Percentiles rank a stretch among this genome's conserved stretches.
These are phyloP conservation scores for Mycteria americana DNA, from an alignment of 2,797 vertebrate species.

Conservation along the genomic window DNA sequence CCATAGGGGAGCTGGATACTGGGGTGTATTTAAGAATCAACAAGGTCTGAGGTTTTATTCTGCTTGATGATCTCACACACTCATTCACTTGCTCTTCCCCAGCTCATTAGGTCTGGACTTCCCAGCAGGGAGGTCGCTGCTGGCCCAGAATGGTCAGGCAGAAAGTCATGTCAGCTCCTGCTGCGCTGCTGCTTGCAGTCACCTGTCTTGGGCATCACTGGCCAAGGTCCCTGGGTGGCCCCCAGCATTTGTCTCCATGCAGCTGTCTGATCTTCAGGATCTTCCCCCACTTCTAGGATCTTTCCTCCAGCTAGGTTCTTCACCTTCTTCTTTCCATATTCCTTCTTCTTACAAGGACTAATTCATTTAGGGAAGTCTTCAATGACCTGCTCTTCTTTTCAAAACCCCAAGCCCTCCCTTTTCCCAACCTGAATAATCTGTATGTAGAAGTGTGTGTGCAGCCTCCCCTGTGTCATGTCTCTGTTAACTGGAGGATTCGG, in stretches of 20 bases:
- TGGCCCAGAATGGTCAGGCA: not conserved
- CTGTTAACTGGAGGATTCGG: not conserved
- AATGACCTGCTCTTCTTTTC: not conserved
- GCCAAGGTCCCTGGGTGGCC: accelerated
- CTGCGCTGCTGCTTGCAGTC: not conserved
- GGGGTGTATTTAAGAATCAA: not conserved
- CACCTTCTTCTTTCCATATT: not conserved
- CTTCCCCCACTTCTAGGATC: not conserved
- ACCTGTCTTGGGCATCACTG: not conserved
- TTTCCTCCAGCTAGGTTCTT: not conserved
- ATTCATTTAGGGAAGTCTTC: not conserved
- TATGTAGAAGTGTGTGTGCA: not conserved
- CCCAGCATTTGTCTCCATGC: not conserved
- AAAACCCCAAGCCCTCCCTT: not conserved
- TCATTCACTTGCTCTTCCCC: not conserved
- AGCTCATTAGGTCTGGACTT: not conserved
- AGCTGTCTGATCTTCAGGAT: not conserved
- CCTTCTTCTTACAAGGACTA: not conserved
- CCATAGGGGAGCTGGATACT: not conserved
- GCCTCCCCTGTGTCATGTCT: not conserved
- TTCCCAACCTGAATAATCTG: not conserved
- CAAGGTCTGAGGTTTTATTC: not conserved
- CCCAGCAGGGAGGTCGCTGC: not conserved
- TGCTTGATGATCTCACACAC: not conserved
- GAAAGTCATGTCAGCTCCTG: not conserved